These are phyloP conservation scores for Siderastrea siderea DNA, from an alignment of 92 coral and sea anemone species.

Conservation along the genomic window DNA sequence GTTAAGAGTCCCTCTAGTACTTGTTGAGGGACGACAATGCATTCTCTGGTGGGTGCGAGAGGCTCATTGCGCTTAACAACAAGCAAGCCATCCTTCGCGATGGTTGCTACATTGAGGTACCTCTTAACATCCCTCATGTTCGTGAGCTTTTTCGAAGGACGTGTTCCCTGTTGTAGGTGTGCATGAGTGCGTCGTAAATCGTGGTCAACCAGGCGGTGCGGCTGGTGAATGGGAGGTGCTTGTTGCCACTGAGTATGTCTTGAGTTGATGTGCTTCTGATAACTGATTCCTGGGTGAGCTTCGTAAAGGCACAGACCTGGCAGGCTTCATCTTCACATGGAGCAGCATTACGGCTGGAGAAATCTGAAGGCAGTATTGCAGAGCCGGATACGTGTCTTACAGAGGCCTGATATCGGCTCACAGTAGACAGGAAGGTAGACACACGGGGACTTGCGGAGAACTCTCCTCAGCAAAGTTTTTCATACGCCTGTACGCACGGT, in stretches of 20 bases:
- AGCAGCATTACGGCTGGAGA: slow-evolving; percentile 58
- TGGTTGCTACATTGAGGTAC: background rate
- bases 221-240: slow-evolving; percentile 39
- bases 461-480: slow-evolving; percentile 60
- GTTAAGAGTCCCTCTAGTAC: no score
- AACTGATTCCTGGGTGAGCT: slow-evolving; percentile 22
- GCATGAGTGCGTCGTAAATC: slow-evolving; percentile 40
- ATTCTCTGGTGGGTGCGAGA: no score
- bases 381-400: slow-evolving; percentile 57
- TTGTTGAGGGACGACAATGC: no score
- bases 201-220: slow-evolving; percentile 33
- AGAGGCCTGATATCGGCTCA: slow-evolving; percentile 62
- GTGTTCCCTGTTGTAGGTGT: slow-evolving; percentile 1
- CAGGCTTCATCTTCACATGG: slow-evolving; percentile 5
- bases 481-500: slow-evolving; percentile 45
- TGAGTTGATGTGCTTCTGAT: slow-evolving; percentile 13
- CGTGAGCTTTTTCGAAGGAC: background rate
- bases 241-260: slow-evolving; percentile 14
- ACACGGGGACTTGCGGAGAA: slow-evolving; percentile 70
- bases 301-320: slow-evolving; percentile 25
- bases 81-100: no score
- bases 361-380: slow-evolving; percentile 61
- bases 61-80: no score
- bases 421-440: slow-evolving; percentile 54
- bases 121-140: slow-evolving; percentile 25